Percentiles rank a stretch among this genome's conserved stretches.
Conservation (phyloP, 92 coral and sea anemone genomes). For the Umimayanthus chanpuru region DNA sequence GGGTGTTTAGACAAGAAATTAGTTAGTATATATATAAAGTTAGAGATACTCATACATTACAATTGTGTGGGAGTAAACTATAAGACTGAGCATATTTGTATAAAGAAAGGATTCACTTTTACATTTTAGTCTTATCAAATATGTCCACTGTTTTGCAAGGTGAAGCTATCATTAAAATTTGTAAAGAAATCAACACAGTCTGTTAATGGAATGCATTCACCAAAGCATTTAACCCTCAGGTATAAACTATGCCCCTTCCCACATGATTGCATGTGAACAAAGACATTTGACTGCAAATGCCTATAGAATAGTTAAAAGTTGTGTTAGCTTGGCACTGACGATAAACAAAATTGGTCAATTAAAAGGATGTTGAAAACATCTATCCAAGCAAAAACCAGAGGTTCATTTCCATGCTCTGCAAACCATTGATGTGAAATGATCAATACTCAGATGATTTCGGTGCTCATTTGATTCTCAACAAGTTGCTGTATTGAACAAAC, state of each 20-base stretch:
- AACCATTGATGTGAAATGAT: neutral
- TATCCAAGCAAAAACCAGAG: neutral
- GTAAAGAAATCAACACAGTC: too few relatives aligned
- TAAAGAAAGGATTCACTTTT: neutral
- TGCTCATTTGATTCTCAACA: neutral
- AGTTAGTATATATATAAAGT: too few relatives aligned
- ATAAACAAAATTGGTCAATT: too few relatives aligned
- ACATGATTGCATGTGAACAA: neutral
- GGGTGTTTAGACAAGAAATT: neutral
- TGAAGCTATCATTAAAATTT: too few relatives aligned
- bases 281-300: too few relatives aligned
- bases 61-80: neutral
- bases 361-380: neutral
- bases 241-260: neutral
- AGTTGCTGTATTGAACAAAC: neutral
- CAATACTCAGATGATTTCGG: too few relatives aligned
- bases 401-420: neutral
- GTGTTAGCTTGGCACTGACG: neutral
- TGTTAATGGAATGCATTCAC: neutral
- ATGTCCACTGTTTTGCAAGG: too few relatives aligned
- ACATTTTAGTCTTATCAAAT: too few relatives aligned
- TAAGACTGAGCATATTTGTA: neutral
- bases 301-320: too few relatives aligned
- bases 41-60: neutral
- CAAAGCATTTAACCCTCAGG: neutral